Percentiles rank a stretch among this genome's conserved stretches.
Evolutionary conservation across 30 jellyfish, hydroid and myxozoan species (phyloP).

Genomic region (Hydractinia symbiolongicarpus): DNA sequence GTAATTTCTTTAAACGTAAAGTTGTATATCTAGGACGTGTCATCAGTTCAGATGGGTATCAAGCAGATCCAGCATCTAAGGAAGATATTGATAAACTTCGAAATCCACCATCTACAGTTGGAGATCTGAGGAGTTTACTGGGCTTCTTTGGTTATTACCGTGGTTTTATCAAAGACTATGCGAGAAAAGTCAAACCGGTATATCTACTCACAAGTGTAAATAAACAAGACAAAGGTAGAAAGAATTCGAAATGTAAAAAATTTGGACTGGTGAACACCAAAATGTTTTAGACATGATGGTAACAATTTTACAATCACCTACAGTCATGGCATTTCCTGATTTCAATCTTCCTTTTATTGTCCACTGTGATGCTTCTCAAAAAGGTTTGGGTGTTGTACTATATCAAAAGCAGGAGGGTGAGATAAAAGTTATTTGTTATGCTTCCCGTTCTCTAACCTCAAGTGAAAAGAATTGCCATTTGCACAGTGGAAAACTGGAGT

Average conservation of each 20-base stretch:
- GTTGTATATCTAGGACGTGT: slow-evolving; percentile 43
- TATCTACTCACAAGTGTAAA: neutral
- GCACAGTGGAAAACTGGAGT: slow-evolving; percentile 34
- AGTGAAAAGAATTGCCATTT: slow-evolving; percentile 28
- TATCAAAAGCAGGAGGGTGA: slow-evolving; percentile 29
- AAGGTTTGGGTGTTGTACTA: slow-evolving; percentile 32
- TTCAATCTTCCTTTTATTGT: neutral
- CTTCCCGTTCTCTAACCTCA: slow-evolving; percentile 31
- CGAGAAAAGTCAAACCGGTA: slow-evolving; percentile 32
- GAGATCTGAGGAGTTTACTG: slow-evolving; percentile 18
- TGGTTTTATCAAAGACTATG: slow-evolving; percentile 23
- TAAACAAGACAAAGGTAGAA: neutral
- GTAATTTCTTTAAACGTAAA: slow-evolving; percentile 32
- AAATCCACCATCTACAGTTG: slow-evolving; percentile 18
- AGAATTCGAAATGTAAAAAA: no score
- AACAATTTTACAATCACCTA: no score
- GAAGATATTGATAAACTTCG: slow-evolving; percentile 17
- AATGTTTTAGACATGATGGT: no score
- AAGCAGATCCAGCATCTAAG: slow-evolving; percentile 25
- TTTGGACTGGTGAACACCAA: no score
- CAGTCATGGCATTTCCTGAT: no score
- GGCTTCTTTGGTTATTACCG: slow-evolving; percentile 30
- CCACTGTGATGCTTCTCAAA: slow-evolving; percentile 21
- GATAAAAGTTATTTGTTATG: slow-evolving; percentile 36
- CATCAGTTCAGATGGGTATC: slow-evolving; percentile 28